Evolutionary conservation across 2,797 vertebrate species (phyloP).

Genomic region (Triplophysa yarkandensis): DNA sequence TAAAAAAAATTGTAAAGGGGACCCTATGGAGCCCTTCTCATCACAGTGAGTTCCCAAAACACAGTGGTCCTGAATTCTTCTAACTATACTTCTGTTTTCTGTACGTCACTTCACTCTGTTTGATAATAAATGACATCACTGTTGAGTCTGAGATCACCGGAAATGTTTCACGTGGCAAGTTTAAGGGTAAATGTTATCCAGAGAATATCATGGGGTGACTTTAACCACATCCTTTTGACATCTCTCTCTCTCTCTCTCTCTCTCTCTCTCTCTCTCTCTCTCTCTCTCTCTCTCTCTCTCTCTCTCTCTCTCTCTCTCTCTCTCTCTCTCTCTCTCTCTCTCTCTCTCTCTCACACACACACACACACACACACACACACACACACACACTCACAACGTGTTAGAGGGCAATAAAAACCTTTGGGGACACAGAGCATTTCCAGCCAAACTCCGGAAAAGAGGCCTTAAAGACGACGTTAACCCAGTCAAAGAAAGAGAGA

Average conservation of each 20-base stretch:
- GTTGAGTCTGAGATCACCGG: neutral
- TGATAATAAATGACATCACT: neutral
- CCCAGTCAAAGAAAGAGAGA: conserved; percentile 58
- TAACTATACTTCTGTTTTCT: neutral
- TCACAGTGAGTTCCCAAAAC: neutral
- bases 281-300: neutral
- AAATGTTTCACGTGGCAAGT: conserved; percentile 22
- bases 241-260: conserved; percentile 26
- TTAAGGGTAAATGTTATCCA: conserved; percentile 34
- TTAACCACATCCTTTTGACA: conserved; percentile 40
- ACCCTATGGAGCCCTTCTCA: neutral
- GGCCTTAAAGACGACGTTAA: conserved; percentile 72
- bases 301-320: neutral
- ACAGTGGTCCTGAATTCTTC: neutral
- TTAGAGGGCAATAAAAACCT: conserved; percentile 72
- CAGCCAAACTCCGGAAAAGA: conserved; percentile 68
- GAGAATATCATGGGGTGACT: conserved; percentile 35
- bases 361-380: too few relatives aligned
- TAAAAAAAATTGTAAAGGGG: too few relatives aligned
- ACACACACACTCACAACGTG: conserved; percentile 66
- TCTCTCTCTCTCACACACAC: conserved; percentile 30
- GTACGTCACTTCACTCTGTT: neutral
- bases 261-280: conserved; percentile 39
- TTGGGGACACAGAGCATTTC: conserved; percentile 70
- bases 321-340: neutral